Evolutionary conservation across 1,140 invertebrate species (phyloP).

Genomic region (Leucophenga varia): DNA sequence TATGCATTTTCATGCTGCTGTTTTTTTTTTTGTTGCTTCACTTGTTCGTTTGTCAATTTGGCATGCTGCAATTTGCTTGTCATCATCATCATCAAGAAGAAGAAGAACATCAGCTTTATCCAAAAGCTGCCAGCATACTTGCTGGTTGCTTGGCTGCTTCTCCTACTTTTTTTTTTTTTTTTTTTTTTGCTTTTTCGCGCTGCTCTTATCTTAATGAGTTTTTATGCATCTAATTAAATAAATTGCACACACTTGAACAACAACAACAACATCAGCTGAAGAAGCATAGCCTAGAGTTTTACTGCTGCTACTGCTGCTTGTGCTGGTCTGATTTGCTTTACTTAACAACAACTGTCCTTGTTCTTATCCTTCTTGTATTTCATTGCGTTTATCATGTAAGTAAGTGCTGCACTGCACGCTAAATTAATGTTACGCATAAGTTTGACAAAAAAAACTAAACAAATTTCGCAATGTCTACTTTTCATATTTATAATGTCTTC

Average conservation of each 20-base stretch:
- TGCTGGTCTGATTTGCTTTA: no score
- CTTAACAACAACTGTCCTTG: no score
- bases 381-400: no score
- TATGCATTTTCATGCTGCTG: constrained; percentile 14
- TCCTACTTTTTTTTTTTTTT: neutral
- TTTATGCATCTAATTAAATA: constrained; percentile 55
- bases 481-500: no score
- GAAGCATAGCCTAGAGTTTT: constrained; percentile 14
- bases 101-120: constrained; percentile 8
- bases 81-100: constrained; percentile 2
- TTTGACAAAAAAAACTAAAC: no score
- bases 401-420: no score
- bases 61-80: constrained; percentile 45
- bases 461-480: no score
- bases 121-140: constrained; percentile 13
- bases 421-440: no score
- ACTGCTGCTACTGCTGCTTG: no score
- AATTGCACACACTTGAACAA: constrained; percentile 39
- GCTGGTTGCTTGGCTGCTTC: neutral
- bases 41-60: constrained; percentile 32
- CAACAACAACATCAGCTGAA: neutral
- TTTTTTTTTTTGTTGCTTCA: constrained; percentile 8
- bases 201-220: constrained; percentile 54
- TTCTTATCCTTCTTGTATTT: no score
- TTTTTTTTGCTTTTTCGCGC: neutral